phyloP scores from a whole-genome alignment of 2,113 vertebrate species.

The Casuarius casuarius region DNA sequence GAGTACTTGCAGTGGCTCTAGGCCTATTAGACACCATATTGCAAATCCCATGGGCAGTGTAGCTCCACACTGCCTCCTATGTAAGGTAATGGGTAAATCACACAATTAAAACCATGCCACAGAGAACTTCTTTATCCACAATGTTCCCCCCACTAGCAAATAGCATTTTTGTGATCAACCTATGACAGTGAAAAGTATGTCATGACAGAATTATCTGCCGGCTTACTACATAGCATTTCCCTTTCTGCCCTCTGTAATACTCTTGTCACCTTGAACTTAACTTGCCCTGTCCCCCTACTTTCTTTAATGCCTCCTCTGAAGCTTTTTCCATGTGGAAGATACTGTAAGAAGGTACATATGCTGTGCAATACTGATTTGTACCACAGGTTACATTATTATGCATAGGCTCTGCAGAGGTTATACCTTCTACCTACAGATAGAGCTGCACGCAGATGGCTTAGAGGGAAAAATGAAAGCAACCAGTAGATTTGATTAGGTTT shows the following conservation, averaged over 20 bases:
- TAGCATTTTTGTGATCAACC: neutral
- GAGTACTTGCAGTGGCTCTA: neutral
- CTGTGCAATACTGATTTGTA: neutral
- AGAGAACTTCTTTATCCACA: neutral
- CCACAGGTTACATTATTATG: neutral
- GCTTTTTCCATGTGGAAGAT: neutral
- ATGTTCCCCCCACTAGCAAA: neutral
- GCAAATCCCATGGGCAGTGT: fast-evolving
- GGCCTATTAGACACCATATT: neutral
- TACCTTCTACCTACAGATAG: neutral
- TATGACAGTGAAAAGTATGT: neutral
- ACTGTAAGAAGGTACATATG: neutral
- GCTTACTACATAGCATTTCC: neutral
- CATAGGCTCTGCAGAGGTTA: neutral
- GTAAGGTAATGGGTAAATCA: neutral
- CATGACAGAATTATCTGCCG: neutral
- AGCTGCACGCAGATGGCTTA: fast-evolving
- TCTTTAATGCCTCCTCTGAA: neutral
- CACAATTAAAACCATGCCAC: neutral
- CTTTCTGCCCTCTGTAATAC: neutral
- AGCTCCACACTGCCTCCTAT: neutral
- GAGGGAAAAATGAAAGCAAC: neutral
- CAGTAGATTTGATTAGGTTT: neutral
- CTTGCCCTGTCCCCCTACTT: neutral
- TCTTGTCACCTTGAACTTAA: neutral